These are phyloP conservation scores for Catharus fuscescens DNA, from an alignment of 2,113 vertebrate species.

Conservation along the genomic window DNA sequence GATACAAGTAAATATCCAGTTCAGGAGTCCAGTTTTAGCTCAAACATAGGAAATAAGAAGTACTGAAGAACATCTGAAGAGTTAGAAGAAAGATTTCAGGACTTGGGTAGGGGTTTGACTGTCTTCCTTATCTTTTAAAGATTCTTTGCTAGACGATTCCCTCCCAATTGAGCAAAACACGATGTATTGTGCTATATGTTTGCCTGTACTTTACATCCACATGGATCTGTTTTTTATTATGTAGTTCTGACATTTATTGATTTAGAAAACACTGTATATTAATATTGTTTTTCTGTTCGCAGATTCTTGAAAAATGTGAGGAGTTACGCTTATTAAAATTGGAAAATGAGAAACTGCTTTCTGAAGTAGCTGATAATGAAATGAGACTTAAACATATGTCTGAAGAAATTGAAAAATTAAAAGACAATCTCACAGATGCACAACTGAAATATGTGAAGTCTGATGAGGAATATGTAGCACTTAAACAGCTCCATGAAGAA, in stretches of 20 bases:
- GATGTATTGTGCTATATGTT: neutral
- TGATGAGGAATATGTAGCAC: constrained; percentile 47
- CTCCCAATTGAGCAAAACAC: neutral
- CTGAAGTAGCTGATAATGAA: constrained; percentile 59
- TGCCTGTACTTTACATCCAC: neutral
- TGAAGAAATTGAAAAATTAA: constrained; percentile 51
- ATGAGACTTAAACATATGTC: constrained; percentile 59
- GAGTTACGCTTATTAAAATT: constrained; percentile 61
- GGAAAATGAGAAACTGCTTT: constrained; percentile 74
- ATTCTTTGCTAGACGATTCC: neutral
- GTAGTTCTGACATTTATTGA: neutral
- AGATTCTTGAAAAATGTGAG: constrained; percentile 76
- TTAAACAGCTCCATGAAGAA: constrained; percentile 59
- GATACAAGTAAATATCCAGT: neutral
- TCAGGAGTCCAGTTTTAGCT: neutral
- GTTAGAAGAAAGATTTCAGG: neutral
- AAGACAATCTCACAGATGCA: constrained; percentile 40
- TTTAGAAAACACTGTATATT: neutral
- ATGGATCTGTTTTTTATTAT: neutral
- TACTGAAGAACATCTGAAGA: neutral
- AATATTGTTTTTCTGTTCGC: neutral
- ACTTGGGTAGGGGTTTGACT: neutral
- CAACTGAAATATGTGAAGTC: constrained; percentile 41
- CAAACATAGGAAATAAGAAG: neutral
- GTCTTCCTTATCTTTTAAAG: neutral